Base-by-base conservation (phyloP, 2,888 invertebrate species). In the Eupithecia tripunctaria region DNA sequence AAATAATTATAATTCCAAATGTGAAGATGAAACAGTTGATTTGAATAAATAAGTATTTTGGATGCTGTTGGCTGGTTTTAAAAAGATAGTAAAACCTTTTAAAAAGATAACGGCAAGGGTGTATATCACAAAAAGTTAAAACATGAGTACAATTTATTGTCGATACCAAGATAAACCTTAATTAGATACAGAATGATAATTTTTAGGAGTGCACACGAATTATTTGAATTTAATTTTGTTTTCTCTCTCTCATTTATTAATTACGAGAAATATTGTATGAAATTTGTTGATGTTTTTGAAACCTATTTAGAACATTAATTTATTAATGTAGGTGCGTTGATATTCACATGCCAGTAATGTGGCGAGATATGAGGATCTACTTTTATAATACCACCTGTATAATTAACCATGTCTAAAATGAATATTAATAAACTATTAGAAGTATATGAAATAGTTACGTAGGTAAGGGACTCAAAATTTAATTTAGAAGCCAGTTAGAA, bases 401-500 rank as follows among this genome's bases (percentile, higher is more conserved):
- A n/a, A n/a, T n/a, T n/a, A n/a, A n/a, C n/a, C n/a, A n/a, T n/a
- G n/a, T n/a, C n/a, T n/a, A n/a, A n/a, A n/a, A n/a, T n/a, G n/a
- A n/a, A n/a, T n/a, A n/a, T n/a, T n/a, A n/a, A n/a, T n/a, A n/a
- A n/a, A n/a, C n/a, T n/a, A n/a, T n/a, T n/a, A n/a, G n/a, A n/a
- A n/a, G n/a, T n/a, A n/a, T n/a, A 36, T 36, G 36, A 36, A 36
- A 36, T 43, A 4, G 1, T 43, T 7, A 7, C 15, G 43, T 43
- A 51, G 51, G 51, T 21, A n/a, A 21, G 21, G 51, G 4, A 25
- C 2, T 8, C 27, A 66, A n/a, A 51, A 64, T 0, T 38, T 41
- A 15, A 59, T n/a, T 78, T 83, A 88, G 82, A 91, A 91, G 41
- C 87, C 90, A 70, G 83, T 82, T 12, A 93, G 59, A 21, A 94